These are phyloP conservation scores for Lacanobia wlatinum DNA, from an alignment of 2,888 invertebrate genomes.

Conservation along the genomic window DNA sequence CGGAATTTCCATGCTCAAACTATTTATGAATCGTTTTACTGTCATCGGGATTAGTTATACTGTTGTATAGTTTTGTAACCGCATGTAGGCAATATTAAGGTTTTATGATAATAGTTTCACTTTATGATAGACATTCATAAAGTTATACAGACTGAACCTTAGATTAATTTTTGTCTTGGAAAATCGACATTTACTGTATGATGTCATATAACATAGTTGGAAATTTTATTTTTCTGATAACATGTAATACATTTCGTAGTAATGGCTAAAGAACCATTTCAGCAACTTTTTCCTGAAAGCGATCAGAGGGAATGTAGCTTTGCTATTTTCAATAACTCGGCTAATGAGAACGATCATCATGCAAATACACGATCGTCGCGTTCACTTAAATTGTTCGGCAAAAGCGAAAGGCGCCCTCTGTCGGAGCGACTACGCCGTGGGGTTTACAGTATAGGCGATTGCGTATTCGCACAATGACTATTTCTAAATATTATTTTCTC, in stretches of 20 bases:
- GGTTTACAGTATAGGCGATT: too few species aligned
- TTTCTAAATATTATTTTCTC: neutral
- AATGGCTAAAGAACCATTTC: too few species aligned
- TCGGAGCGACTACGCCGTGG: too few species aligned
- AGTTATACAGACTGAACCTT: neutral
- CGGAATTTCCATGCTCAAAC: neutral
- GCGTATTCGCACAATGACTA: too few species aligned
- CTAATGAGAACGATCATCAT: too few species aligned
- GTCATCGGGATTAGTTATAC: neutral
- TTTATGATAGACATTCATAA: neutral
- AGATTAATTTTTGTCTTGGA: too few species aligned
- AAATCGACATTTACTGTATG: neutral
- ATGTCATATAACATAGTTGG: neutral
- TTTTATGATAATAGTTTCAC: neutral
- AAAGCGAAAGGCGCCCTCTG: too few species aligned
- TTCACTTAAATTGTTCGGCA: too few species aligned
- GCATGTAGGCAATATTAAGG: neutral
- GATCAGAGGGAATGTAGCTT: neutral
- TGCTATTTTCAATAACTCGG: neutral
- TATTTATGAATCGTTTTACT: neutral
- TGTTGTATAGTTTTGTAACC: neutral
- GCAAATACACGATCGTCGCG: too few species aligned
- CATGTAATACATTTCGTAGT: too few species aligned
- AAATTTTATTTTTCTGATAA: too few species aligned
- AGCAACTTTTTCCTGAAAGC: slow-evolving; percentile 5